Evolutionary conservation across 2,113 vertebrate genomes (phyloP).

Genomic region (Protomyctophum bolini): DNA sequence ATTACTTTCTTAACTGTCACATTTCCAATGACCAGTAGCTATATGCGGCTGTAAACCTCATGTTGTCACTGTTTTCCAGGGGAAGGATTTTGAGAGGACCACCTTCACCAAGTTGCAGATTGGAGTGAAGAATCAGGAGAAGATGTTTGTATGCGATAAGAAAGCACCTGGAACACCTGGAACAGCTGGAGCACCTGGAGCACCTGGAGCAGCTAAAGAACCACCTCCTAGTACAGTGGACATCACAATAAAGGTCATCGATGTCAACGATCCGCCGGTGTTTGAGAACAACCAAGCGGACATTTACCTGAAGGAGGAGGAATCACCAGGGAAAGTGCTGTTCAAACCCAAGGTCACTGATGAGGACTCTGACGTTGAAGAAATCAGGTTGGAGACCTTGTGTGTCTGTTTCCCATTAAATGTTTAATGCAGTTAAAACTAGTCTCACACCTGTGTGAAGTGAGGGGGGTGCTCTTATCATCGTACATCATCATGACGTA

Average conservation of each 20-base stretch:
- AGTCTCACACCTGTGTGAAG: too few relatives aligned
- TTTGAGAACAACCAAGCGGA: constrained; percentile 40
- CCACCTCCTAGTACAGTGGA: neutral
- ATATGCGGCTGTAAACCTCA: neutral
- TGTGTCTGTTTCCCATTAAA: too few relatives aligned
- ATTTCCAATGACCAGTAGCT: too few relatives aligned
- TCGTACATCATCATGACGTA: too few relatives aligned
- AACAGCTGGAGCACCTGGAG: neutral
- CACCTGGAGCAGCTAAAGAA: neutral
- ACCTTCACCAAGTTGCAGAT: constrained; percentile 50
- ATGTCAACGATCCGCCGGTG: constrained; percentile 73
- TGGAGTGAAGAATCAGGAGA: constrained; percentile 76
- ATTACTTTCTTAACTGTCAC: too few relatives aligned
- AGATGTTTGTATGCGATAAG: constrained; percentile 61
- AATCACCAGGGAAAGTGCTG: constrained; percentile 69
- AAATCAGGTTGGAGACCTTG: constrained; percentile 52
- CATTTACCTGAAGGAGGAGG: constrained; percentile 65
- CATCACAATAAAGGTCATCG: constrained; percentile 61
- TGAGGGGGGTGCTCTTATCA: too few relatives aligned
- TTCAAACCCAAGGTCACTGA: constrained; percentile 65
- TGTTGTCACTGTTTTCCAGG: constrained; percentile 60
- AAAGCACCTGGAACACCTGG: too few relatives aligned
- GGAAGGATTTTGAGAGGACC: constrained; percentile 65
- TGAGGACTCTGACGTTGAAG: constrained; percentile 47
- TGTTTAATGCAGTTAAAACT: too few relatives aligned